A percentile compares a stretch with the other conserved stretches of the same genome.
These are phyloP conservation scores for Brachionus plicatilis DNA, from an alignment of 1,140 invertebrate species.

Conservation along the genomic window DNA sequence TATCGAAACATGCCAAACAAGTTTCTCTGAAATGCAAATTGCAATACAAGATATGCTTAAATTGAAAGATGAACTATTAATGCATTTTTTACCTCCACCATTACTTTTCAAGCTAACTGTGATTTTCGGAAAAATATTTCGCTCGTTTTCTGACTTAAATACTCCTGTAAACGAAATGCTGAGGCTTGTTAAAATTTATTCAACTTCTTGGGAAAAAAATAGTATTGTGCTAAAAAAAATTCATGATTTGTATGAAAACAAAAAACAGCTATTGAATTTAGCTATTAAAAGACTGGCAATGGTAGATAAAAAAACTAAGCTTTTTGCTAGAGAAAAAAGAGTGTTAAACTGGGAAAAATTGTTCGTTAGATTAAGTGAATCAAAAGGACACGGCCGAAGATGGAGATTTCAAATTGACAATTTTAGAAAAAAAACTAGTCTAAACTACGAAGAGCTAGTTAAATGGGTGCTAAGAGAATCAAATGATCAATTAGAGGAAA, in stretches of 20 bases:
- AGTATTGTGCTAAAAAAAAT: slow-evolving; percentile 53
- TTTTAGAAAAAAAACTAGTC: slow-evolving; percentile 42
- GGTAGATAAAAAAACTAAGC: slow-evolving; percentile 52
- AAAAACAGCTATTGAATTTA: slow-evolving; percentile 53
- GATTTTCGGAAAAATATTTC: slow-evolving; percentile 49
- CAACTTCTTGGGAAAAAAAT: slow-evolving; percentile 54
- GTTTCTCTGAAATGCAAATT: slow-evolving; percentile 26
- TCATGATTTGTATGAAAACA: slow-evolving; percentile 53
- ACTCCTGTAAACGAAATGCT: slow-evolving; percentile 53
- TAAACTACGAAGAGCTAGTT: not conserved
- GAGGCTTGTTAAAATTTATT: slow-evolving; percentile 52
- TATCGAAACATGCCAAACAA: not conserved
- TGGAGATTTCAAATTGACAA: slow-evolving; percentile 56
- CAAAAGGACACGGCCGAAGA: slow-evolving; percentile 51
- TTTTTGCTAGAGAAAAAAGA: slow-evolving; percentile 50
- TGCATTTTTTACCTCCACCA: slow-evolving; percentile 51
- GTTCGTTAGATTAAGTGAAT: slow-evolving; percentile 50
- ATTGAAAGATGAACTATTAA: slow-evolving; percentile 54
- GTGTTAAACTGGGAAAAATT: slow-evolving; percentile 56
- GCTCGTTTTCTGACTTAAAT: slow-evolving; percentile 46
- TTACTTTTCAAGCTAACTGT: slow-evolving; percentile 50
- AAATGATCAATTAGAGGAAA: not conserved
- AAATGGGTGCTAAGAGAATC: not conserved
- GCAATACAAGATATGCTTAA: slow-evolving; percentile 46
- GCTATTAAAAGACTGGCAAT: slow-evolving; percentile 52